Evolutionary conservation across 2,113 vertebrate genomes (phyloP).

Genomic region (Plestiodon gilberti): DNA sequence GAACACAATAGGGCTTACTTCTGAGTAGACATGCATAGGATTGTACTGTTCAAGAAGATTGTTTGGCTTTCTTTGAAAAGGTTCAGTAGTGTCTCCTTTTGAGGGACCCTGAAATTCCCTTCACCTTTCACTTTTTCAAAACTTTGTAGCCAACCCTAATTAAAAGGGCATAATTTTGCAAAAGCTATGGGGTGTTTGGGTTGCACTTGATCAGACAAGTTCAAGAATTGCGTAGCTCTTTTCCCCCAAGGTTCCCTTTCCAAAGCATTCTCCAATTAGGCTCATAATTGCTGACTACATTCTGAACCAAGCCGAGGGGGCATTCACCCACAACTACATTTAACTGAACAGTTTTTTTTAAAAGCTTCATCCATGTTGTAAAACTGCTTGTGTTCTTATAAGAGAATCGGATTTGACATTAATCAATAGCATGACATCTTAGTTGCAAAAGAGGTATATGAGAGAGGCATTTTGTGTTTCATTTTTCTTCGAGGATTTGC

Average conservation of each 20-base stretch:
- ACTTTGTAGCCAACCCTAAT: no score
- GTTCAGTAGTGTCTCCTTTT: no score
- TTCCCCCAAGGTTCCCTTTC: neutral
- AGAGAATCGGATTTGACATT: neutral
- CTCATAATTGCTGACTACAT: neutral
- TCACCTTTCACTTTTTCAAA: no score
- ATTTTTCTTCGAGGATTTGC: conserved; percentile 58
- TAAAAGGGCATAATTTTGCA: neutral
- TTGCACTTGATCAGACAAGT: neutral
- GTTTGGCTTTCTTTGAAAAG: no score
- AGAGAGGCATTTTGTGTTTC: conserved; percentile 34
- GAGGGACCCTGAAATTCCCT: no score
- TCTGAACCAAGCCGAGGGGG: neutral
- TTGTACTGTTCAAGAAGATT: neutral
- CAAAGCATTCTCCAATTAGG: neutral
- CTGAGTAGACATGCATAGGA: no score
- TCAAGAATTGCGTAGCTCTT: neutral
- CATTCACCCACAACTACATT: neutral
- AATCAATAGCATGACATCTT: conserved; percentile 51
- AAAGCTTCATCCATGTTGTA: neutral
- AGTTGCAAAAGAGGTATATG: conserved; percentile 43
- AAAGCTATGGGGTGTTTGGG: neutral
- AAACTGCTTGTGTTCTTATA: neutral
- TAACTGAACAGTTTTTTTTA: neutral
- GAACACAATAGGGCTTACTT: no score